Base-by-base conservation (phyloP, 2,113 vertebrate genomes). In the Phrynosoma blainvillii region DNA sequence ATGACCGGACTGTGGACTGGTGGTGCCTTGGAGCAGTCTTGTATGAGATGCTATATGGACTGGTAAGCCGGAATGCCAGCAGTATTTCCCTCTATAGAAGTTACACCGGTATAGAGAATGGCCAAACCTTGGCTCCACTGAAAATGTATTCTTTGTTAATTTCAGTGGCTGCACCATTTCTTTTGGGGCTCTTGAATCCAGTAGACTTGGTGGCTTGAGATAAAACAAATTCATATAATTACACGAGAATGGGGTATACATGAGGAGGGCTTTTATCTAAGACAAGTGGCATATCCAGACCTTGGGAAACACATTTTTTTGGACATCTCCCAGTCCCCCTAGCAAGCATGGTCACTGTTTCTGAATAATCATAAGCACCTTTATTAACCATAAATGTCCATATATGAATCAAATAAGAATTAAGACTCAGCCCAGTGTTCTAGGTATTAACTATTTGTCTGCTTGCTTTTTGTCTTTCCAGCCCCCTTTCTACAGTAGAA, bases 401-500 rank as follows among this genome's bases (percentile, higher is more conserved):
- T 70, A 5, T 68, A 11, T 80, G 25, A 71, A 10, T 71, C 68
- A 71, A 9, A 71, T 30, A 23, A 23, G 27, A 30, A 27, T 71
- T 71, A 71, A 30, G 10, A 71, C 30, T 7, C 23, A 68, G 66
- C 27, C 68, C 23, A 85, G 18, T n/a, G 0, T 10, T 1, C 0
- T 0, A 75, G 14, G 4, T 89, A 59, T 5, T 9, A 66, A 13
- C 4, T 59, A 73, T 85, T 79, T 84, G 27, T 65, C 23, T 27
- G 10, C 5, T 30, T 86, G 54, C 90, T 40, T 68, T n/a, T 59
- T 8, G 0, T 94, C 90, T 82, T 88, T 59, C 11, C 96, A 99
- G 99, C 99, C 99, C 36, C 99, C 98, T 0, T 99, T 99, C 93
- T 99, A 99, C 89, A 99, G 99, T 95, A 97, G 99, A 42, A 99